phyloP scores from a whole-genome alignment of 1,140 invertebrate species.

The Anthonomus grandis region DNA sequence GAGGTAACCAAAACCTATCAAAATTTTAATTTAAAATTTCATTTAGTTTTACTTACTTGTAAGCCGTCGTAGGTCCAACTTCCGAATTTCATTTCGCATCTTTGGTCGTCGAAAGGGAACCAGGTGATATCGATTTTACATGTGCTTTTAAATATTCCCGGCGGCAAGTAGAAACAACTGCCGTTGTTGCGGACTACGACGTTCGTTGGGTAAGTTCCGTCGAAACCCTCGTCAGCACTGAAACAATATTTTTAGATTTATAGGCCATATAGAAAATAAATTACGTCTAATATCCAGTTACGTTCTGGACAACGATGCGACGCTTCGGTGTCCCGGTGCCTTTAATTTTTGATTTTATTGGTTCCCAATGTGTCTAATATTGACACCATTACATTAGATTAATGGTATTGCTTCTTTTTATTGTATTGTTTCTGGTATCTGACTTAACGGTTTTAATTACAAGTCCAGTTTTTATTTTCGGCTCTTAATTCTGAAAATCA shows the following conservation, averaged over 20 bases:
- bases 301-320: conserved; percentile 4
- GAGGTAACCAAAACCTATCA: no score
- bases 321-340: no score
- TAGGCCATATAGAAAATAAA: conserved; percentile 15
- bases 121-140: conserved; percentile 99
- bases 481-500: no score
- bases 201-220: conserved; percentile 95
- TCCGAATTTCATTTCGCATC: conserved; percentile 94
- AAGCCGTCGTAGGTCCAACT: conserved; percentile 93
- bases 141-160: conserved; percentile 98
- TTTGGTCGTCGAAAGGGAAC: conserved; percentile 98
- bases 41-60: conserved; percentile 62
- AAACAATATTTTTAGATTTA: conserved; percentile 34
- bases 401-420: no score
- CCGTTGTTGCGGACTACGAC: conserved; percentile 94
- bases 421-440: no score
- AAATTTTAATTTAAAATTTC: not conserved
- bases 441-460: no score
- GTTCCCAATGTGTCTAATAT: no score
- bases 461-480: no score
- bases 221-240: conserved; percentile 98
- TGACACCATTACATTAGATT: no score
- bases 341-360: no score
- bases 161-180: conserved; percentile 94
- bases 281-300: conserved; percentile 15